A percentile compares a stretch with the other conserved stretches of the same genome.
Conservation (phyloP, 2,888 invertebrate species). For the Nowickia ferox region DNA sequence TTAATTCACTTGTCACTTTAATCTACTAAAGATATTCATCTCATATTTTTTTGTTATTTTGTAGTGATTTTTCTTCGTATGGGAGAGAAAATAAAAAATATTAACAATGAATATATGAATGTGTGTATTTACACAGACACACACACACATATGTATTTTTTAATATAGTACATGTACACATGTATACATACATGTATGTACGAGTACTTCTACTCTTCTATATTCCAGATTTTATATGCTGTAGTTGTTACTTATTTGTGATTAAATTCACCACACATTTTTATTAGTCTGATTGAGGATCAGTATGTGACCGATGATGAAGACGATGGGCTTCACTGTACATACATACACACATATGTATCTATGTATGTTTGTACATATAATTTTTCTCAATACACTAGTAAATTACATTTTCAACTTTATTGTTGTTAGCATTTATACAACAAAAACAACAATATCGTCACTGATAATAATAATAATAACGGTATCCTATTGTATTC, state of each 20-base stretch:
- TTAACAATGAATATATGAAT: slow-evolving; percentile 25
- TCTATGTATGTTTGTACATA: too few species aligned
- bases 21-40: slow-evolving; percentile 66
- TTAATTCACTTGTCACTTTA: slow-evolving; percentile 71
- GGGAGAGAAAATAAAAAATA: slow-evolving; percentile 38
- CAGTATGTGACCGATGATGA: slow-evolving; percentile 53
- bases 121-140: background rate
- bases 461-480: slow-evolving; percentile 44
- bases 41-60: slow-evolving; percentile 6
- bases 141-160: background rate
- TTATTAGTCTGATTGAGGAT: slow-evolving; percentile 59
- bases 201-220: background rate
- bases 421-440: slow-evolving; percentile 37
- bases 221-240: slow-evolving; percentile 32
- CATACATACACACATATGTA: background rate
- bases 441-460: slow-evolving; percentile 36
- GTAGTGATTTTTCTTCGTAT: slow-evolving; percentile 4
- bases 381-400: slow-evolving; percentile 16
- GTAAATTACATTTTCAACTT: slow-evolving; percentile 35
- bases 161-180: background rate
- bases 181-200: background rate
- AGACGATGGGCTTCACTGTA: slow-evolving; percentile 32
- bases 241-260: background rate
- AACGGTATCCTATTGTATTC: slow-evolving; percentile 71
- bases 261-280: slow-evolving; percentile 61